Base-by-base conservation (phyloP, 2,113 vertebrate genomes). In the Dicaeum eximium region DNA sequence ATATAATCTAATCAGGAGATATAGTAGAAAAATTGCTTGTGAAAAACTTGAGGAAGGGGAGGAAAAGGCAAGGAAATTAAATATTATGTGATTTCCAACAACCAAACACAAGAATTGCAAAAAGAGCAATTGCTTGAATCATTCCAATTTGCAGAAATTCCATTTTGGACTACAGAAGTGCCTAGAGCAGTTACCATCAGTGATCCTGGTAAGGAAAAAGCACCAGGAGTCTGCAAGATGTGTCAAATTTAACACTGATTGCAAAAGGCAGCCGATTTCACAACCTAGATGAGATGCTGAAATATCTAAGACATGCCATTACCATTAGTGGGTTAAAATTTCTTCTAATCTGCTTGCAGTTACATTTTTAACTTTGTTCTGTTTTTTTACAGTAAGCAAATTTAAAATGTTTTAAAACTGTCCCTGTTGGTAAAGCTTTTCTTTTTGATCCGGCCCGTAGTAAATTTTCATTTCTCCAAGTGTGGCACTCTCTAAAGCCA, bases 361-460 rank as follows among this genome's bases (percentile, higher is more conserved):
- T 87, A 37, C 13, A 24, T 37, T 79, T 74, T 60, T 10, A 38
- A 38, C 38, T 33, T 45, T 31, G 3, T 56, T 61, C 21, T 66
- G 2, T 12, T 61, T 74, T 74, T 73, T 65, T 35, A 24, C 15
- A 44, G 28, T 10, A 23, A 67, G 23, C 7, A 69, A 44, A 48
- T 44, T 48, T 56, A 3, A 48, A 84, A 19, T 23, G 6, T 42
- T 86, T 54, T 11, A 30, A 48, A 57, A 15, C 5, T 12, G 33
- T 40, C 3, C 11, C 28, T 70, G 6, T 47, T 23, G 7, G 2
- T 58, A 58, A 86, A 62, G 12, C 10, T 62, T 35, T 4, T 62
- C 15, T n/a, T 58, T 23, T 64, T 78, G 8, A 30, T 62, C 28
- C 50, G 30, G 5, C 25, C 28, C 0, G 0, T 24, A 11, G 7